Evolutionary conservation across 2,113 vertebrate species (phyloP).

Genomic region (Nanorana parkeri): DNA sequence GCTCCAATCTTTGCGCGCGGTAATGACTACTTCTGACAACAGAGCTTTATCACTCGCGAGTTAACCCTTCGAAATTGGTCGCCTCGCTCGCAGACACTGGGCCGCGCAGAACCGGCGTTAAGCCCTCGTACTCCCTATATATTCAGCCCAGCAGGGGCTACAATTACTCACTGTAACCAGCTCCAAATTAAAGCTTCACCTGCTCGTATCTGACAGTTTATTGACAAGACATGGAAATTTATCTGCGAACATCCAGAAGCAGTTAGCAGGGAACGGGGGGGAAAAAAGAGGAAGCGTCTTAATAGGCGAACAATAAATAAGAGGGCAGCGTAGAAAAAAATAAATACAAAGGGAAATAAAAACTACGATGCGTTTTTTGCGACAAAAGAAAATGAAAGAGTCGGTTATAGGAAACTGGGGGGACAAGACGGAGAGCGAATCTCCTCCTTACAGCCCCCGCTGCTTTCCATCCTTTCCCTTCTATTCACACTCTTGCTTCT

Average conservation of each 20-base stretch:
- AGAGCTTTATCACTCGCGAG: no score
- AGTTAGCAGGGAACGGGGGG: neutral
- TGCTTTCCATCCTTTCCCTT: constrained; percentile 38
- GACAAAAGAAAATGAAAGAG: constrained; percentile 1
- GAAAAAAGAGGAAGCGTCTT: neutral
- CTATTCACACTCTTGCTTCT: constrained; percentile 37
- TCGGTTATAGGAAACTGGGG: constrained; percentile 22
- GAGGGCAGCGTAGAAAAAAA: neutral
- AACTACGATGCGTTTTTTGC: neutral
- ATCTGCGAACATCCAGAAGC: neutral
- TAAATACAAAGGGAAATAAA: neutral
- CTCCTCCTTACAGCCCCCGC: constrained; percentile 43
- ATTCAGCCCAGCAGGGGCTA: neutral
- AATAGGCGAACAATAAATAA: constrained; percentile 8
- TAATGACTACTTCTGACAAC: no score
- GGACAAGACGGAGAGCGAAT: neutral
- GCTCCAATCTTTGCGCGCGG: no score
- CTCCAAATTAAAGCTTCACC: constrained; percentile 5
- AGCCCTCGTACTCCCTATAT: neutral
- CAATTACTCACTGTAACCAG: neutral
- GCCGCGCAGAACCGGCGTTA: no score
- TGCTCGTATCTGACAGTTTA: constrained; percentile 4
- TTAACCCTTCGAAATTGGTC: no score
- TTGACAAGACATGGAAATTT: constrained; percentile 15
- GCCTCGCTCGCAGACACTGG: no score